Percentiles rank a stretch among this genome's conserved stretches.
phyloP scores from a whole-genome alignment of 2,888 invertebrate genomes.

The Pammene fasciana region DNA sequence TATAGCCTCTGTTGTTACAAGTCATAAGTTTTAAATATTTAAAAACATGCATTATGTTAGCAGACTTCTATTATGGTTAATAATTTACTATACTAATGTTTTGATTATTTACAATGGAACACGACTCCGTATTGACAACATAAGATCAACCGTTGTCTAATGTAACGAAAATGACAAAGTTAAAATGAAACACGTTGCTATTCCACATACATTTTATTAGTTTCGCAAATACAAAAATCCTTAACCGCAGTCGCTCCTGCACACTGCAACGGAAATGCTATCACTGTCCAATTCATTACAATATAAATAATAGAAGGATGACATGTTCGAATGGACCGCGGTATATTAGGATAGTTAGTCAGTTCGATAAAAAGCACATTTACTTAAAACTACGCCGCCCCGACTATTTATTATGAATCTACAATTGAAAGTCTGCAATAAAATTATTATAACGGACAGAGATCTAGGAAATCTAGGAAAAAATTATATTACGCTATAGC shows the following conservation, averaged over 20 bases:
- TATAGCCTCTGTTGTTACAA: too few species aligned
- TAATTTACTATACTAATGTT: too few species aligned
- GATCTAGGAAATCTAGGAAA: too few species aligned
- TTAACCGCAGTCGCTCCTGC: conserved; percentile 3
- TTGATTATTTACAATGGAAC: too few species aligned
- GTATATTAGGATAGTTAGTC: conserved; percentile 12
- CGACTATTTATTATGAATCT: conserved; percentile 16
- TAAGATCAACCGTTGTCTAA: too few species aligned
- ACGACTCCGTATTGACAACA: too few species aligned
- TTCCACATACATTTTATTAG: conserved; percentile 64
- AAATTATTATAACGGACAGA: not conserved
- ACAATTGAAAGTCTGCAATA: too few species aligned
- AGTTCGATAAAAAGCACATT: conserved; percentile 44
- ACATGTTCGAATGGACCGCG: conserved; percentile 1
- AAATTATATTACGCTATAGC: too few species aligned
- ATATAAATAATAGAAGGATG: conserved; percentile 6
- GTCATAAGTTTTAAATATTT: too few species aligned
- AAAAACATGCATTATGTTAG: too few species aligned
- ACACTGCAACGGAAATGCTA: not conserved
- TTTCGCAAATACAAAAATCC: conserved; percentile 50
- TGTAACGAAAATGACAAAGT: not conserved
- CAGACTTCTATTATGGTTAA: too few species aligned
- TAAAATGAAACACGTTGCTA: conserved; percentile 42
- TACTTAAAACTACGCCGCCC: conserved; percentile 38
- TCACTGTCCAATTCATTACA: not conserved